Base-by-base conservation (phyloP, 2,888 invertebrate species). In the Muschampia plurimacula region DNA sequence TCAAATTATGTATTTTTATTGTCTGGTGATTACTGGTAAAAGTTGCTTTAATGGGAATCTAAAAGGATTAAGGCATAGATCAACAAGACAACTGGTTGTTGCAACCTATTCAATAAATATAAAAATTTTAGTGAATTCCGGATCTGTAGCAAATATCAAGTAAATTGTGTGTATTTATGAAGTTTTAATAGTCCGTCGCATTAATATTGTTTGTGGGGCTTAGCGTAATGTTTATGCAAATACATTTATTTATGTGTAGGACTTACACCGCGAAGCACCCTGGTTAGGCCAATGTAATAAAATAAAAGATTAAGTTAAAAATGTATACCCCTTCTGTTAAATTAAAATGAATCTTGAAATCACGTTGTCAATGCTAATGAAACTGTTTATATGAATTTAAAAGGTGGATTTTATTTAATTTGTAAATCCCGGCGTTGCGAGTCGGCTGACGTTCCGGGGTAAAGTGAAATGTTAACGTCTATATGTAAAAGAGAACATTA, bases 341-440 rank as follows among this genome's bases (percentile, higher is more conserved):
- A 72, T 66, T 60, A 52, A 72, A 67, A 70, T 70, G 65, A 65
- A 72, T 67, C 62, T 55, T 55, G 39, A 67, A 67, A 67, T 63
- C 67, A 62, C 69, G 67, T 62, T 67, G 66, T 72, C 72, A 67
- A 72, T 72, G 67, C 55, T 72, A 72, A 72, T 72, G 67, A 67
- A 72, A 67, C 67, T 72, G 72, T 72, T 72, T 71, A 62, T 63
- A 67, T 62, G 41, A 67, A 67, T 72, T 67, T 67, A 67, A 67
- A 72, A 72, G 72, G 72, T 67, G 67, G 62, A 67, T 67, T 72
- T 72, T 67, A 72, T 72, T 72, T 72, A 67, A 72, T 72, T 72
- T 72, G 62, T 67, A 67, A 72, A 67, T 72, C 72, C 67, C 67
- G 55, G n/a, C 72, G 65, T 52, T 49, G 41, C 67, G 62, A 62